phyloP scores from a whole-genome alignment of 2,113 vertebrate genomes.

The Tauraco erythrolophus region DNA sequence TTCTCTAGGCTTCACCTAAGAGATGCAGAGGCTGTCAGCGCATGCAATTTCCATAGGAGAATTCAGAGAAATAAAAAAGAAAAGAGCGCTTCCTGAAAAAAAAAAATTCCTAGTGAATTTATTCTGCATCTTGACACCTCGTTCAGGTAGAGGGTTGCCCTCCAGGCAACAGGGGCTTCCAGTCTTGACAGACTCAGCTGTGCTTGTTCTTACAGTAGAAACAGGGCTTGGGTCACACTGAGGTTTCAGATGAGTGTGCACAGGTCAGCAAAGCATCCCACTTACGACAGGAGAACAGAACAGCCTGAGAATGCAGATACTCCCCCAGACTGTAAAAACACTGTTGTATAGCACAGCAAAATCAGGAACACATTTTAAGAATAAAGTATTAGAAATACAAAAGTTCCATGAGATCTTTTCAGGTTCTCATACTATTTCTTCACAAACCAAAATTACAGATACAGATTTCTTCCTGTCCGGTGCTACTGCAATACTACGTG shows the following conservation, averaged over 20 bases:
- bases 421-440: neutral
- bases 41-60: neutral
- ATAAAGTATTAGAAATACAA: neutral
- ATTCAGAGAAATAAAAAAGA: neutral
- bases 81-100: neutral
- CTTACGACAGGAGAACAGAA: neutral
- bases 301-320: neutral
- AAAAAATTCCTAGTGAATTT: neutral
- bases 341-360: neutral
- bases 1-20: neutral
- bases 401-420: neutral
- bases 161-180: neutral
- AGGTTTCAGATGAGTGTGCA: neutral
- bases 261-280: neutral
- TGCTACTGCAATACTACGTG: neutral
- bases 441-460: neutral
- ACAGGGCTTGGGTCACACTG: neutral
- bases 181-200: neutral
- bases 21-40: neutral
- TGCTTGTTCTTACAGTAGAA: neutral
- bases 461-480: neutral
- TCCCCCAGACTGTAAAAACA: constrained; percentile 34
- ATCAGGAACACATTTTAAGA: neutral
- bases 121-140: neutral
- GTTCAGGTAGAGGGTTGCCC: neutral